These are phyloP conservation scores for Pangasius macronema DNA, from an alignment of 2,797 vertebrate species.

Conservation along the genomic window DNA sequence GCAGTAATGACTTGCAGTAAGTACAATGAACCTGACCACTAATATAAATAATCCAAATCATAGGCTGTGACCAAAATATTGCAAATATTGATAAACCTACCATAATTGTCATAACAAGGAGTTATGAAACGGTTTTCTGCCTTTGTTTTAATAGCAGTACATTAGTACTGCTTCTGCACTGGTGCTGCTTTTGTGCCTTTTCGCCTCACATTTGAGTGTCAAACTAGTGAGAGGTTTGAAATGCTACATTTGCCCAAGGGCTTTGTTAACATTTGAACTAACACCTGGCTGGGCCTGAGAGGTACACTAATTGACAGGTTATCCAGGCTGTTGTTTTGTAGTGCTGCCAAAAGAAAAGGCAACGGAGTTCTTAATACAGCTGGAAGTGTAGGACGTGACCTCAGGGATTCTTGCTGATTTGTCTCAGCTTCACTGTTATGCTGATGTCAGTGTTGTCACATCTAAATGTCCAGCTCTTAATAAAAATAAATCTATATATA, in stretches of 20 bases:
- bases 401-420: slow-evolving; percentile 24
- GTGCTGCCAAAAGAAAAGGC: slow-evolving; percentile 31
- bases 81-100: neutral
- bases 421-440: slow-evolving; percentile 1
- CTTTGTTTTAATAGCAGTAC: neutral
- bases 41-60: neutral
- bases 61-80: neutral
- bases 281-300: slow-evolving; percentile 30
- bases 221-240: slow-evolving; percentile 11
- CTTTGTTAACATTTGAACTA: slow-evolving; percentile 46
- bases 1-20: neutral
- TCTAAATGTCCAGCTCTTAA: neutral
- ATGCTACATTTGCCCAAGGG: slow-evolving; percentile 22
- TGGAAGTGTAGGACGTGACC: slow-evolving; percentile 35
- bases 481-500: slow-evolving; percentile 1
- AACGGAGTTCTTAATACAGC: slow-evolving; percentile 22
- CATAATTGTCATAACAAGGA: neutral
- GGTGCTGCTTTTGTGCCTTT: neutral
- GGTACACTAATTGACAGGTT: slow-evolving; percentile 42
- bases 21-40: neutral
- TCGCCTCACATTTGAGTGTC: slow-evolving; percentile 10
- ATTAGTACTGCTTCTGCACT: neutral
- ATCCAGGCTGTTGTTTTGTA: slow-evolving; percentile 31
- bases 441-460: slow-evolving; percentile 22
- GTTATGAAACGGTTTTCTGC: neutral